Base-by-base conservation (phyloP, 2,113 vertebrate species). In the Leiothrix lutea region DNA sequence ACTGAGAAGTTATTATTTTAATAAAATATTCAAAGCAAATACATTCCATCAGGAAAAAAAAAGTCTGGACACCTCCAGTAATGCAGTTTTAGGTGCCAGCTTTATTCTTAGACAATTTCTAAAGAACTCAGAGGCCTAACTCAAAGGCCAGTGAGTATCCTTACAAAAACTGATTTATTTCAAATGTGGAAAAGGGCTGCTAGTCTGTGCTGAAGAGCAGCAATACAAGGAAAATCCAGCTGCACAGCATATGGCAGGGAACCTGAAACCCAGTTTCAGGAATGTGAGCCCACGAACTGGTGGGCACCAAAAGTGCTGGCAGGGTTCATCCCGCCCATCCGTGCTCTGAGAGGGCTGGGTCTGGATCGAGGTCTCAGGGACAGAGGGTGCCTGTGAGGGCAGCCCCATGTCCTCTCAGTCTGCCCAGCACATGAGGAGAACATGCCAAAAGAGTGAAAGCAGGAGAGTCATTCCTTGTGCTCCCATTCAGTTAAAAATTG, bases 351-450 rank as follows among this genome's bases (percentile, higher is more conserved):
- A 53, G 47, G 23, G 67, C 78, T 19, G 29, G 11, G 10, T 45
- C 25, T 61, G 36, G 40, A 40, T 26, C 0, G 0, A 60, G 25
- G 38, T 14, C 56, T 23, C 1, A 0, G 29, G 40, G 47, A 38
- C 3, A 6, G 2, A 1, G 29, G 42, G 18, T 74, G 33, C 19
- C 57, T 13, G 3, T 0, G 0, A 72, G 86, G 8, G 51, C 60
- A 80, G 9, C 8, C 29, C 29, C 2, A 1, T 12, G 42, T 66
- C 40, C 48, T 67, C 47, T 36, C 7, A 1, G 6, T n/a, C 23
- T 38, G 22, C 19, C 35, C n/a, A 45, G 50, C 23, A 57, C 1
- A 0, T 14, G 28, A 75, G 45, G 38, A 66, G 22, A 19, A 50
- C 0, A 0, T 56, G 40, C 44, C 62, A 71, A 35, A 11, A 28